Conservation (phyloP, 1,140 invertebrate genomes). For the Monochamus saltuarius region DNA sequence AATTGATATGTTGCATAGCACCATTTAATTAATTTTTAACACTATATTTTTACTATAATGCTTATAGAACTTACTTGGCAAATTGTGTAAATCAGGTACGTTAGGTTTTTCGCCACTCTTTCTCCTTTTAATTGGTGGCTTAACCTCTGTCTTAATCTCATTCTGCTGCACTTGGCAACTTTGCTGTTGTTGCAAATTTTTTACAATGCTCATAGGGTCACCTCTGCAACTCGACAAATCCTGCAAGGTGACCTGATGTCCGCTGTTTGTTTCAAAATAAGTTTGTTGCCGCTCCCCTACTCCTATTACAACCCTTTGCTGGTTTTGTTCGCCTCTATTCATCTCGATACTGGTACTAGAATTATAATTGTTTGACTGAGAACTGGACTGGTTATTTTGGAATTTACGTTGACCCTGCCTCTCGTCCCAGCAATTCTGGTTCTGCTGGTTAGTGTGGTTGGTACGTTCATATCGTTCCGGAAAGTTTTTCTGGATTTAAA, state of each 20-base stretch:
- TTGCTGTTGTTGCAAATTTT: constrained; percentile 67
- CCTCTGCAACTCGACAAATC: constrained; percentile 70
- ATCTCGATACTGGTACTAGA: constrained; percentile 27
- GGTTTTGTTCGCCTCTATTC: constrained; percentile 2
- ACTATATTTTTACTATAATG: too few relatives aligned
- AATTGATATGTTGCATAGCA: too few relatives aligned
- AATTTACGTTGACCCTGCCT: constrained; percentile 39
- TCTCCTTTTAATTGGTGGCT: constrained; percentile 50
- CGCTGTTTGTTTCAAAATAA: constrained; percentile 57
- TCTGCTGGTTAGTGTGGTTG: constrained; percentile 39
- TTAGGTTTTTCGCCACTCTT: constrained; percentile 57
- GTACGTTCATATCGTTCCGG: constrained; percentile 63
- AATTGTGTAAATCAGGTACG: constrained; percentile 23
- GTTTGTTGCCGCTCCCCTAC: constrained; percentile 52
- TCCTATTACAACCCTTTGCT: constrained; percentile 15
- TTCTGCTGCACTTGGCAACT: constrained; percentile 59
- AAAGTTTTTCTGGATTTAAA: constrained; percentile 63
- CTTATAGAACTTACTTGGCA: constrained; percentile 23
- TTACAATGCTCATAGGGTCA: constrained; percentile 73
- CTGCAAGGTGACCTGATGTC: constrained; percentile 59
- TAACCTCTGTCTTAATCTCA: constrained; percentile 55
- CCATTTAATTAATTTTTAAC: too few relatives aligned
- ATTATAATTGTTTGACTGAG: constrained; percentile 33
- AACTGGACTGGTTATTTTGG: constrained; percentile 22
- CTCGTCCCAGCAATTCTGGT: constrained; percentile 58